Evolutionary conservation across 2,888 invertebrate species (phyloP), one percentile per base, ranked within the genome.

Genomic region (Rhagophthalmus giganteus): DNA sequence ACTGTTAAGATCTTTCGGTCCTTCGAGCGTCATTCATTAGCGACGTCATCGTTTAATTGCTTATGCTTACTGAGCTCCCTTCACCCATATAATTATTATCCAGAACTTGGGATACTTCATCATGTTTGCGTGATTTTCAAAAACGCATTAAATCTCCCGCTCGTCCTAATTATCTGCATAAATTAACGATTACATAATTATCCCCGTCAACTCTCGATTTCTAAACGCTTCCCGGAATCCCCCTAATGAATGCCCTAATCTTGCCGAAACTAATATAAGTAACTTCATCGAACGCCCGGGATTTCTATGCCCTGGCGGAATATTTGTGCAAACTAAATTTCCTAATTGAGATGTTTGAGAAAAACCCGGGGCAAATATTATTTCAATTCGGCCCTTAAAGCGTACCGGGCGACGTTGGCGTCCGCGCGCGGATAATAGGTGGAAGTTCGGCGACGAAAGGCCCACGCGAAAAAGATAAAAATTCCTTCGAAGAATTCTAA

Each of bases 401-500:
- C n/a, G n/a, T n/a, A n/a, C n/a, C n/a, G n/a, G n/a, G n/a, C n/a
- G n/a, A n/a, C n/a, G n/a, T n/a, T n/a, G n/a, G n/a, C n/a, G n/a
- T n/a, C n/a, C n/a, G n/a, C n/a, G n/a, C n/a, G n/a, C n/a, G n/a
- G n/a, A 24, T 9, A 24, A 14, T 14, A 26, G 30, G 16, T 27
- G 28, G 15, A 39, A 39, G 28, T 39, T 39, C 16, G 10, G 40
- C 26, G 20, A 31, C 32, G 13, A 31, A 31, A 37, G 20, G 31
- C 9, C 8, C 20, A 13, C 11, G 37, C 20, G 39, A 24, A 13
- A 24, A 16, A 32, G 15, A 33, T 27, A 47, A 39, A 34, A 40
- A 30, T 38, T 38, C 32, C 11, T 47, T 26, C 8, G 33, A 40
- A 48, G 13, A 40, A n/a, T 32, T 28, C 39, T 45, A 53, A 53